Evolutionary conservation across 2,797 vertebrate genomes (phyloP).

Genomic region (Sorex maritimensis): DNA sequence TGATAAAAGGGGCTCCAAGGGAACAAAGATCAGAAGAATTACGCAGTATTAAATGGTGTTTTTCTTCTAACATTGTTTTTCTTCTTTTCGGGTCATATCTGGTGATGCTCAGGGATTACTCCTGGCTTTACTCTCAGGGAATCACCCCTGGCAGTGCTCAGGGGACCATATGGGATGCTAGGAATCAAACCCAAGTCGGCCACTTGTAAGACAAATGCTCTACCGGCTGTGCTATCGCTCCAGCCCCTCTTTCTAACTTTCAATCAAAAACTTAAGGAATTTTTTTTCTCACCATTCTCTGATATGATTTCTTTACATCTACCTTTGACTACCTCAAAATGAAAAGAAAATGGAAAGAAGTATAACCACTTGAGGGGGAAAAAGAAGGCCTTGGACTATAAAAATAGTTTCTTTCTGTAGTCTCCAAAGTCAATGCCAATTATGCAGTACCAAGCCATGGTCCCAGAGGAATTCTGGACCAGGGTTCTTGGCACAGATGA

Average conservation of each 20-base stretch:
- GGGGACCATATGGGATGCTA: too few species aligned
- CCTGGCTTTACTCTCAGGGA: too few species aligned
- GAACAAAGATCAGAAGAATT: constrained; percentile 4
- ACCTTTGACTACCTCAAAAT: constrained; percentile 27
- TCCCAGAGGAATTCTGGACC: constrained; percentile 63
- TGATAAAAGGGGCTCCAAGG: not conserved
- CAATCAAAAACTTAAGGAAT: constrained; percentile 4
- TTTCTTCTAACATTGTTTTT: not conserved
- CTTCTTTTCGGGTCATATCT: too few species aligned
- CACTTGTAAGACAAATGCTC: too few species aligned
- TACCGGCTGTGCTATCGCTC: too few species aligned
- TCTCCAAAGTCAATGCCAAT: constrained; percentile 21
- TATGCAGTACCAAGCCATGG: constrained; percentile 44
- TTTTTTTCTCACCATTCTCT: constrained; percentile 33
- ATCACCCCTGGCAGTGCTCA: too few species aligned
- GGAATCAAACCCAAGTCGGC: too few species aligned
- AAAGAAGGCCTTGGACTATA: not conserved
- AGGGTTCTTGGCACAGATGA: constrained; percentile 68
- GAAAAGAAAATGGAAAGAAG: constrained; percentile 49
- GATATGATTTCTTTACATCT: not conserved
- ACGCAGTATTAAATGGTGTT: not conserved
- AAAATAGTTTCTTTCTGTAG: not conserved
- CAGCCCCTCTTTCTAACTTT: not conserved
- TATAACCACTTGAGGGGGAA: not conserved
- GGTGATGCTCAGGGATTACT: too few species aligned